These are phyloP conservation scores for Scaptomyza montana DNA, from an alignment of 1,140 invertebrate species.

Conservation along the genomic window DNA sequence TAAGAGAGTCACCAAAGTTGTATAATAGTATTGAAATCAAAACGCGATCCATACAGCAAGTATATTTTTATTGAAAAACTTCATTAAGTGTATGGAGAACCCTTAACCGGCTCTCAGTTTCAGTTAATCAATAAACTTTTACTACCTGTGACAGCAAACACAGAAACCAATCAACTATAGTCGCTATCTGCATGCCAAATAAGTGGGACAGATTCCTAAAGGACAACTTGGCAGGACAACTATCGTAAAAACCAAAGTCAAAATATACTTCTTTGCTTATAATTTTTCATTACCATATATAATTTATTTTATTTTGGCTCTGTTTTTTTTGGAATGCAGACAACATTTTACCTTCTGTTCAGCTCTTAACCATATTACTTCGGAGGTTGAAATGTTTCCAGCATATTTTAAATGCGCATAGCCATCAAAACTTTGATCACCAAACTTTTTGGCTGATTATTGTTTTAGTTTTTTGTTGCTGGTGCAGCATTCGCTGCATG, in stretches of 20 bases:
- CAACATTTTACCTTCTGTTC: constrained; percentile 70
- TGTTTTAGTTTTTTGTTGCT: constrained; percentile 40
- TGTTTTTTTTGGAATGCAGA: too few relatives aligned
- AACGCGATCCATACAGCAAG: too few relatives aligned
- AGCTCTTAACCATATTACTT: constrained; percentile 67
- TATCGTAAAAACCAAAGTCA: constrained; percentile 12
- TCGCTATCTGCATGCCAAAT: constrained; percentile 39
- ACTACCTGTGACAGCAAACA: constrained; percentile 17
- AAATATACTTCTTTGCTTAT: not conserved
- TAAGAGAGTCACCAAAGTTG: too few relatives aligned
- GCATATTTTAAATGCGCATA: too few relatives aligned
- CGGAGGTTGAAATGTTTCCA: constrained; percentile 64
- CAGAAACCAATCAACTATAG: constrained; percentile 40
- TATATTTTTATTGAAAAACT: not conserved
- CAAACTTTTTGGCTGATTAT: constrained; percentile 46
- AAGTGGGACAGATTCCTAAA: constrained; percentile 15
- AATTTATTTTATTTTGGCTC: constrained; percentile 24
- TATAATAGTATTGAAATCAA: not conserved
- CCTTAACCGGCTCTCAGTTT: constrained; percentile 3
- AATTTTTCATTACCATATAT: constrained; percentile 11
- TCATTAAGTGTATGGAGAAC: constrained; percentile 23
- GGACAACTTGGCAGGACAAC: constrained; percentile 1
- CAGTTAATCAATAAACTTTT: constrained; percentile 21
- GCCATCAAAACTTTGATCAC: constrained; percentile 56
- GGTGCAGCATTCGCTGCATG: too few relatives aligned